Base-by-base conservation (phyloP, 2,888 invertebrate genomes). In the Caenorhabditis sinica region DNA sequence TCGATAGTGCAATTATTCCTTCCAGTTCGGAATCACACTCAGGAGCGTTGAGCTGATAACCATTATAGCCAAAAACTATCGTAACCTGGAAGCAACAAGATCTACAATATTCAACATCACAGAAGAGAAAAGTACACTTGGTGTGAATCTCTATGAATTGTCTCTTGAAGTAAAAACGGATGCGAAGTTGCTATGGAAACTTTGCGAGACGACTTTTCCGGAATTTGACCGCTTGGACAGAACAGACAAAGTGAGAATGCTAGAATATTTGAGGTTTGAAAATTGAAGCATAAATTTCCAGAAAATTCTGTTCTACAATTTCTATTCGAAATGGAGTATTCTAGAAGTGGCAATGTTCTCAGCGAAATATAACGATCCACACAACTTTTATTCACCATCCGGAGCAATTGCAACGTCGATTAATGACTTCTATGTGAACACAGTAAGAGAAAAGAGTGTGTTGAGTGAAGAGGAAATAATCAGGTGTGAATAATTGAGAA, bases 291-390 rank as follows among this genome's bases (percentile, higher is more conserved):
- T 33, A 11, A 20, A 1, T 36, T 25, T 74, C 53, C 43, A 74
- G 71, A 79, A 58, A 40, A 72, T 36, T 8, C 33, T 80, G 11
- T 80, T 80, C 51, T 72, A 36, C 72, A 80, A 80, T 49, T 80
- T 80, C 30, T 72, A 80, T 36, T 30, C 80, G 6, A 80, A 80
- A 65, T 80, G 80, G 80, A 80, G 72, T 36, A 72, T 80, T 43
- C 8, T 80, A 3, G 80, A 80, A 45, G 60, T 72, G 15, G 58
- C 65, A 5, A 80, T 80, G n/a, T 66, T 53, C 4, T 53, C 72
- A 0, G 36, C 60, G 2, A 80, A 72, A 13, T 45, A 33, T 15
- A 80, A 80, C 20, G 72, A 80, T 45, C 45, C 56, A 15, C 30
- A 56, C 13, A 72, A 58, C 15, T 80, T 72, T n/a, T 80, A 58